Evolutionary conservation across 2,888 invertebrate species (phyloP).

Genomic region (Synergus laeviventris): DNA sequence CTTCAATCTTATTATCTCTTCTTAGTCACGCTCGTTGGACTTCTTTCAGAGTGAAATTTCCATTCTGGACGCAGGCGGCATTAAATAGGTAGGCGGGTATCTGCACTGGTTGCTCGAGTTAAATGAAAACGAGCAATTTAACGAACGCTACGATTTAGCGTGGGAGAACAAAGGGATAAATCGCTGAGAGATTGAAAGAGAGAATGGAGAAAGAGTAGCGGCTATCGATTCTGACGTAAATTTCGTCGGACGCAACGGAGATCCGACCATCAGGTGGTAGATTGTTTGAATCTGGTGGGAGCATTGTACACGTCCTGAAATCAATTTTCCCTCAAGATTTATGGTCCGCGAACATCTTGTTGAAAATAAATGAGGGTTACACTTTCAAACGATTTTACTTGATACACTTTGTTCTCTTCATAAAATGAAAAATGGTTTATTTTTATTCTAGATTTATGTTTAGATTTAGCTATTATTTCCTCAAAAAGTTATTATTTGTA

Average conservation of each 20-base stretch:
- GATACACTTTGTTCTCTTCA: constrained; percentile 20
- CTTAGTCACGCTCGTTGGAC: constrained; percentile 64
- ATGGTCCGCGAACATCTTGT: constrained; percentile 31
- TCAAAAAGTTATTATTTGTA: constrained; percentile 21
- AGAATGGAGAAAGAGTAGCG: background rate
- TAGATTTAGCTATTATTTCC: constrained; percentile 1
- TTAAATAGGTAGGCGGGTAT: constrained; percentile 53
- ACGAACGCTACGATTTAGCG: constrained; percentile 41
- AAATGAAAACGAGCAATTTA: constrained; percentile 53
- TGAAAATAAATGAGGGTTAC: constrained; percentile 36
- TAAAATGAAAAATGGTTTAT: constrained; percentile 25
- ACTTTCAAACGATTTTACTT: constrained; percentile 37
- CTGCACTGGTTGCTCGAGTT: constrained; percentile 45
- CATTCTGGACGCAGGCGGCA: constrained; percentile 55
- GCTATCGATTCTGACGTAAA: constrained; percentile 12
- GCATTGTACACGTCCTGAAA: constrained; percentile 33
- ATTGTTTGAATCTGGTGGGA: constrained; percentile 31
- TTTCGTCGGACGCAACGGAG: constrained; percentile 10
- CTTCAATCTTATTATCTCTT: constrained; percentile 43
- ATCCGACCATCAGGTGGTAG: constrained; percentile 25
- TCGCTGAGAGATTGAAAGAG: background rate
- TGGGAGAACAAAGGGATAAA: background rate
- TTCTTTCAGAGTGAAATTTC: constrained; percentile 58
- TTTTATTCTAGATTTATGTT: constrained; percentile 15
- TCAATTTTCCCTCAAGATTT: constrained; percentile 38